A percentile compares a stretch with the other conserved stretches of the same genome.
phyloP scores from a whole-genome alignment of 2,113 vertebrate species.

The Ceyx melanurus region DNA sequence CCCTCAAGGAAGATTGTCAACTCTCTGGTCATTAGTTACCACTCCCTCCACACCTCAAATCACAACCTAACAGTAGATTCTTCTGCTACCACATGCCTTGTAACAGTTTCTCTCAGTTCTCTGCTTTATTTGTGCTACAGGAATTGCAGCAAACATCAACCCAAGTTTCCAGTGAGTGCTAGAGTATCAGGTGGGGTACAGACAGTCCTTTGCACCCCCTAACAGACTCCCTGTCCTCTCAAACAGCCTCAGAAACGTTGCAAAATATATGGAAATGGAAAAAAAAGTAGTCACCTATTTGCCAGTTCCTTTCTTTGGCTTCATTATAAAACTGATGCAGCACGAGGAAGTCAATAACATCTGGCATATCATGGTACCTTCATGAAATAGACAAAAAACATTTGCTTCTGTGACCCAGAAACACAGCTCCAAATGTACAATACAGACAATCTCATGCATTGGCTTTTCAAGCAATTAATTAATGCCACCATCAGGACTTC shows the following conservation, averaged over 20 bases:
- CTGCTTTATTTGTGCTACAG: neutral
- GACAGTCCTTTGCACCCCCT: neutral
- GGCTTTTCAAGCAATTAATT: neutral
- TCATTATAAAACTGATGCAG: conserved; percentile 97
- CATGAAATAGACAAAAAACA: neutral
- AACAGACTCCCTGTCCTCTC: neutral
- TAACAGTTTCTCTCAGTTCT: neutral
- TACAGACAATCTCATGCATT: neutral
- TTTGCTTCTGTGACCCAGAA: neutral
- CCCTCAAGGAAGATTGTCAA: neutral
- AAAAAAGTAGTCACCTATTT: conserved; percentile 81
- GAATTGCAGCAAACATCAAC: neutral
- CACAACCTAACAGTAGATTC: neutral
- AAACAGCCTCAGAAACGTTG: neutral
- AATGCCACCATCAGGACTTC: neutral
- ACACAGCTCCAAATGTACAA: neutral
- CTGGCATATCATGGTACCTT: conserved; percentile 99
- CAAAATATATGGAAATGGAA: neutral
- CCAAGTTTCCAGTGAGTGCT: neutral
- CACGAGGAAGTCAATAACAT: conserved; percentile 98
- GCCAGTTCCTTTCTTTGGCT: conserved; percentile 97
- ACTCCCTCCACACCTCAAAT: neutral
- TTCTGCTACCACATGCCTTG: neutral
- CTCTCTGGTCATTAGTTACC: neutral
- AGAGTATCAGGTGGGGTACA: accelerated